A percentile compares a stretch with the other conserved stretches of the same genome.
These are phyloP conservation scores for Arge pagana DNA, from an alignment of 2,888 invertebrate species.

Conservation along the genomic window DNA sequence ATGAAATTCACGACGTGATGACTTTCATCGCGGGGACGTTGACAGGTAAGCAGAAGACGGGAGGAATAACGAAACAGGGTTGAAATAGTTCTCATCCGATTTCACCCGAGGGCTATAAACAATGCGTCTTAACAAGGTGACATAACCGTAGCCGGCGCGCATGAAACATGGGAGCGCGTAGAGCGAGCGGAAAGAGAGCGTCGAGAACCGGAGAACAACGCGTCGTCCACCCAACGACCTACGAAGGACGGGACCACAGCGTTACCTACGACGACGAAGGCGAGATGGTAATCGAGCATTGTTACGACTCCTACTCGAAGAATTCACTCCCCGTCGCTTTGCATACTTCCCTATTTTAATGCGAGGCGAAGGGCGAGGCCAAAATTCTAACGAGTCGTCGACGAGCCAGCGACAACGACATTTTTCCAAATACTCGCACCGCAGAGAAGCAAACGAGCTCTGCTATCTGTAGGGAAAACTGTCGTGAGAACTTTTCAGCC, in stretches of 20 bases:
- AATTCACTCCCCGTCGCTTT: constrained; percentile 10
- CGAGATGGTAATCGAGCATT: constrained; percentile 24
- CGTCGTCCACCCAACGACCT: constrained; percentile 22
- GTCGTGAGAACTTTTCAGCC: too few species aligned
- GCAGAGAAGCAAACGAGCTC: too few species aligned
- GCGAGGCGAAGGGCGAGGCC: too few species aligned
- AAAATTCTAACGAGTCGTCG: too few species aligned
- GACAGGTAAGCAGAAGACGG: background rate
- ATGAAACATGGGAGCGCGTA: constrained; percentile 12
- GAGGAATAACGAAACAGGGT: background rate
- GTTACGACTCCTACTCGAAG: constrained; percentile 18
- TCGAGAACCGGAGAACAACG: constrained; percentile 3
- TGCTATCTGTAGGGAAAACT: too few species aligned
- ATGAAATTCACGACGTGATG: too few species aligned
- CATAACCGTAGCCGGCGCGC: constrained; percentile 10
- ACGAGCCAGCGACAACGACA: too few species aligned
- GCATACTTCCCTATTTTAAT: background rate
- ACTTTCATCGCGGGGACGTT: too few species aligned
- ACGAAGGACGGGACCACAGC: constrained; percentile 23
- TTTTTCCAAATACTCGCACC: too few species aligned
- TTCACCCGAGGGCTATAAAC: constrained; percentile 17
- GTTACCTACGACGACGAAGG: constrained; percentile 12
- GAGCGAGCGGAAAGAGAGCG: too few species aligned
- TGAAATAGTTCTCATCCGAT: background rate
- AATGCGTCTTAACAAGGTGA: constrained; percentile 19